These are phyloP conservation scores for Caenorhabditis tropicalis DNA, from an alignment of 1,140 invertebrate species.

Conservation along the genomic window DNA sequence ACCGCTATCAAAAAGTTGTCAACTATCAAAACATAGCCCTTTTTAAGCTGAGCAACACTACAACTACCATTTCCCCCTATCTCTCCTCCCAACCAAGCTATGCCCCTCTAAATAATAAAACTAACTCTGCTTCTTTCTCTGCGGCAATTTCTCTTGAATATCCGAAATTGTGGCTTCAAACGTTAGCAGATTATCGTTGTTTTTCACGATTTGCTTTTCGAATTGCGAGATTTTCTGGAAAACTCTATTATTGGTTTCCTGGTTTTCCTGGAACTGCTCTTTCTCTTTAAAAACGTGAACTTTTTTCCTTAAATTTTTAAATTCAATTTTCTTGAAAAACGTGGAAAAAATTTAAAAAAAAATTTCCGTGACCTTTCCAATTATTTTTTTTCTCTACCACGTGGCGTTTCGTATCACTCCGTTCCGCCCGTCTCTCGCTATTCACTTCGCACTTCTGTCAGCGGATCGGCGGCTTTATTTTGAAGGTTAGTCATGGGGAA, in stretches of 20 bases:
- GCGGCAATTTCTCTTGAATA: not conserved
- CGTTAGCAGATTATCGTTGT: not conserved
- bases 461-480: not conserved
- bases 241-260: not conserved
- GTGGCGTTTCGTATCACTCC: not conserved
- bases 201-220: not conserved
- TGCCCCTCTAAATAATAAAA: not conserved
- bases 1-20: no score
- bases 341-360: not conserved
- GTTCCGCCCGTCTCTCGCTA: not conserved
- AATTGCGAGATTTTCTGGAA: not conserved
- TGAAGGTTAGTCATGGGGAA: slow-evolving; percentile 13
- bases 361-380: not conserved
- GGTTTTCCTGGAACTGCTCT: not conserved
- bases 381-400: not conserved
- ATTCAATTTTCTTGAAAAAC: no score
- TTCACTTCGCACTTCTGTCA: slow-evolving; percentile 1
- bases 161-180: not conserved
- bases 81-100: no score
- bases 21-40: no score
- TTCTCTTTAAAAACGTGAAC: no score
- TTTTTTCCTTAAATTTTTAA: no score
- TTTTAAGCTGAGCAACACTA: no score
- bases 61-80: no score
- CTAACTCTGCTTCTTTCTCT: slow-evolving; percentile 7